phyloP scores from a whole-genome alignment of 2,797 vertebrate species.

The Australoheros facetus region DNA sequence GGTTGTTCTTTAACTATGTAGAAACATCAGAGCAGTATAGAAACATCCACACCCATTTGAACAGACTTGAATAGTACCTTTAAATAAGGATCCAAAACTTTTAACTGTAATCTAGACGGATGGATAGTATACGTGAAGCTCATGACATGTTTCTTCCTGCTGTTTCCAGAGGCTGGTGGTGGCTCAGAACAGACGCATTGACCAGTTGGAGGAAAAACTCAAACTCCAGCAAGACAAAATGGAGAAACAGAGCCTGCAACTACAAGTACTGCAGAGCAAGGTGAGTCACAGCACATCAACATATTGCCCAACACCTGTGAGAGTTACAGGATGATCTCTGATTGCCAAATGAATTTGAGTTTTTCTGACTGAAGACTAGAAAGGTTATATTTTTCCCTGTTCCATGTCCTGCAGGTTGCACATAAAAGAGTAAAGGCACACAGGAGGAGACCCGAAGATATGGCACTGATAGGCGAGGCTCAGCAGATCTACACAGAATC shows the following conservation, averaged over 20 bases:
- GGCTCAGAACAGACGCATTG: slow-evolving; percentile 86
- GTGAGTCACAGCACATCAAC: slow-evolving; percentile 61
- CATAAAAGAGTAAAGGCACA: slow-evolving; percentile 72
- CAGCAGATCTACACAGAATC: slow-evolving; percentile 8
- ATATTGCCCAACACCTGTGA: rapidly evolving
- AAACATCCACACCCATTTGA: neutral
- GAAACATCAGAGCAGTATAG: neutral
- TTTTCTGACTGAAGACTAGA: neutral
- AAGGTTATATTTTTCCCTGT: neutral
- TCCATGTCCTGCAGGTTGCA: slow-evolving; percentile 50
- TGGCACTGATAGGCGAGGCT: slow-evolving; percentile 35
- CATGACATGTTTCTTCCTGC: neutral
- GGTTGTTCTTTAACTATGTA: neutral
- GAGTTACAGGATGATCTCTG: too few species aligned
- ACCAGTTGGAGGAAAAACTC: slow-evolving; percentile 90
- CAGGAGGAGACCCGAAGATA: slow-evolving; percentile 66
- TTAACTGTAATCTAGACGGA: neutral
- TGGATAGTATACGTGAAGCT: neutral
- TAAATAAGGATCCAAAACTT: neutral
- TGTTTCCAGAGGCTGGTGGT: slow-evolving; percentile 82
- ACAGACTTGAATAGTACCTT: neutral
- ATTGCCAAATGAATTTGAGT: too few species aligned
- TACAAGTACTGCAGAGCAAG: slow-evolving; percentile 89
- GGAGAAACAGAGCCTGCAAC: slow-evolving; percentile 91
- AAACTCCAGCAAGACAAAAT: slow-evolving; percentile 91